Conservation (phyloP, 2,113 vertebrate genomes). For the Hystrix cristata region DNA sequence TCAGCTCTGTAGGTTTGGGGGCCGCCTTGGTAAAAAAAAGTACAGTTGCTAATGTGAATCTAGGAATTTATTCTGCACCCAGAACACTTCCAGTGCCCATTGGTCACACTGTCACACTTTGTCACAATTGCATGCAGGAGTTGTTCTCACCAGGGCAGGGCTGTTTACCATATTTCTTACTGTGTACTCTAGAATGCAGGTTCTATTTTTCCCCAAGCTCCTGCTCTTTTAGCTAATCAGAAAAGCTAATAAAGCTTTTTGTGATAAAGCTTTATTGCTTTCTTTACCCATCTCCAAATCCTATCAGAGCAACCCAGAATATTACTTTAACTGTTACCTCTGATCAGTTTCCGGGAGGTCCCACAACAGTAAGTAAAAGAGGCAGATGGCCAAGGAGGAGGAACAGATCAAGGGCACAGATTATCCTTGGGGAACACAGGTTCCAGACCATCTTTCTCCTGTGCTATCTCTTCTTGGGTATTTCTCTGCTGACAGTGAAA, state of each 20-base stretch:
- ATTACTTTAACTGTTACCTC: not conserved
- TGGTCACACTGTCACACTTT: not conserved
- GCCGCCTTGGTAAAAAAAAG: not conserved
- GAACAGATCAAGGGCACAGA: not conserved
- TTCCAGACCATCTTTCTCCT: not conserved
- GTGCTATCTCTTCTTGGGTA: not conserved
- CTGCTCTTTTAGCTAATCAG: not conserved
- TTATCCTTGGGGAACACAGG: accelerated
- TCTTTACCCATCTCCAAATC: not conserved
- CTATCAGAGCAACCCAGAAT: not conserved
- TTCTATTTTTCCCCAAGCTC: not conserved
- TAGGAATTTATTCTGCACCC: not conserved
- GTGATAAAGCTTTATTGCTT: not conserved
- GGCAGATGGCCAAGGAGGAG: not conserved
- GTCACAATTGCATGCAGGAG: not conserved
- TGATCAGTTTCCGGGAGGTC: not conserved
- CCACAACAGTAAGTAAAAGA: not conserved
- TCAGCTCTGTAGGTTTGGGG: not conserved
- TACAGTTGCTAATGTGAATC: not conserved
- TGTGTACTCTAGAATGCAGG: not conserved
- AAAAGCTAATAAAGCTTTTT: slow-evolving; percentile 14
- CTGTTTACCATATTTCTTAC: not conserved
- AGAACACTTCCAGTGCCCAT: not conserved
- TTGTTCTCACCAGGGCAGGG: not conserved
- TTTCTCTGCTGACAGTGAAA: not conserved